A percentile compares a stretch with the other conserved stretches of the same genome.
Evolutionary conservation across 2,113 vertebrate species (phyloP).

Genomic region (Brevimyrus niger): DNA sequence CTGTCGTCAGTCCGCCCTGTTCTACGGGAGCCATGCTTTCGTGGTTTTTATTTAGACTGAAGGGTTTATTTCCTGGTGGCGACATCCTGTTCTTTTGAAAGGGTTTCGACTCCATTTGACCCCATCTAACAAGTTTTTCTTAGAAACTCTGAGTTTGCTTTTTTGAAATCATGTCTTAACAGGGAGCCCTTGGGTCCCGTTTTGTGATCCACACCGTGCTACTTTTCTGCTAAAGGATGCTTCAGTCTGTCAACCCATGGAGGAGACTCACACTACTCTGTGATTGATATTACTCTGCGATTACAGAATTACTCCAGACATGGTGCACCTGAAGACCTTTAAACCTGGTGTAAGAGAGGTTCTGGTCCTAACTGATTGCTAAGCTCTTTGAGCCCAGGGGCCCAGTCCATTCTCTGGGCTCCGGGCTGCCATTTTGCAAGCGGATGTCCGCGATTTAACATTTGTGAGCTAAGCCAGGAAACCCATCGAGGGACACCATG

Average conservation of each 20-base stretch:
- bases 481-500: slow-evolving; percentile 19
- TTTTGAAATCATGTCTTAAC: neutral
- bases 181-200: neutral
- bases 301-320: neutral
- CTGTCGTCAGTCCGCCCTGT: neutral
- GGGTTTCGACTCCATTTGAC: neutral
- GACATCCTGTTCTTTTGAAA: neutral
- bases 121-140: neutral
- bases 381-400: neutral
- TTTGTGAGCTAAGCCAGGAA: slow-evolving; percentile 13
- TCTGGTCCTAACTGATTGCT: neutral
- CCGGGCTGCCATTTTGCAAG: slow-evolving; percentile 27
- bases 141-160: neutral
- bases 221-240: neutral
- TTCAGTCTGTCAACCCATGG: neutral
- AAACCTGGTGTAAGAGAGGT: neutral
- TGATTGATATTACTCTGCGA: neutral
- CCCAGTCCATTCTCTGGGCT: neutral
- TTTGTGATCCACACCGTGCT: neutral
- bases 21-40: neutral
- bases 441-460: slow-evolving; percentile 27
- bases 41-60: neutral
- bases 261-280: neutral
- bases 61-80: neutral
- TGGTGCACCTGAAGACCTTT: neutral